Percentiles rank a stretch among this genome's conserved stretches.
Conservation (phyloP, 2,888 invertebrate species). For the Rosalia funebris region DNA sequence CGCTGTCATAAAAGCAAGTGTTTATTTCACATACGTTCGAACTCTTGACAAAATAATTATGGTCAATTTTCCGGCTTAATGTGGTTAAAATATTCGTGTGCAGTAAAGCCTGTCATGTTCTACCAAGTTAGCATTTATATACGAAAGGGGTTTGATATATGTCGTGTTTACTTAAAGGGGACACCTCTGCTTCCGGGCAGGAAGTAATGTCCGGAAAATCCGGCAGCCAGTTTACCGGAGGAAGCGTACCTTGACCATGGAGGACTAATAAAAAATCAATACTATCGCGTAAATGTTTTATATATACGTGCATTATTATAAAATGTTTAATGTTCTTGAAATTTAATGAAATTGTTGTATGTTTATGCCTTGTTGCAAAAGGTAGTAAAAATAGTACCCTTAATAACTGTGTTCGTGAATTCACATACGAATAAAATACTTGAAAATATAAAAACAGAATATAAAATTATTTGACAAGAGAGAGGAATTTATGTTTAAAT, state of each 20-base stretch:
- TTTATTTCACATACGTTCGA: conserved; percentile 41
- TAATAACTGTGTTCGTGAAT: too few relatives aligned
- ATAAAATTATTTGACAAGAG: too few relatives aligned
- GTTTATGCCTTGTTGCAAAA: too few relatives aligned
- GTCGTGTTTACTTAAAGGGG: conserved; percentile 59
- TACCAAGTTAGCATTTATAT: conserved; percentile 24
- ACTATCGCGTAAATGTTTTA: conserved; percentile 5
- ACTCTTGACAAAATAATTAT: conserved; percentile 46
- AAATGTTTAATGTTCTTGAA: too few relatives aligned
- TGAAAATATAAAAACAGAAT: too few relatives aligned
- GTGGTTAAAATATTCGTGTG: conserved; percentile 43
- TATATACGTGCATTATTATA: not conserved
- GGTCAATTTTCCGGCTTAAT: conserved; percentile 43
- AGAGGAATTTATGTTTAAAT: too few relatives aligned
- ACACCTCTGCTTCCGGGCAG: conserved; percentile 60
- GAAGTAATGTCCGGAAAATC: conserved; percentile 56
- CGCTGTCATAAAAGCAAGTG: conserved; percentile 45
- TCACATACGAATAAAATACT: too few relatives aligned
- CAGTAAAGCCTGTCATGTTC: conserved; percentile 26
- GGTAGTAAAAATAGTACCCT: too few relatives aligned
- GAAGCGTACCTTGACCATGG: conserved; percentile 44
- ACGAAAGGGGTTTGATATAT: conserved; percentile 32
- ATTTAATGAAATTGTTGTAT: too few relatives aligned
- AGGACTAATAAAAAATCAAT: conserved; percentile 25
- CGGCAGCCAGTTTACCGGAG: conserved; percentile 47